Base-by-base conservation (phyloP, 2,888 invertebrate genomes). In the Globia sparganii region DNA sequence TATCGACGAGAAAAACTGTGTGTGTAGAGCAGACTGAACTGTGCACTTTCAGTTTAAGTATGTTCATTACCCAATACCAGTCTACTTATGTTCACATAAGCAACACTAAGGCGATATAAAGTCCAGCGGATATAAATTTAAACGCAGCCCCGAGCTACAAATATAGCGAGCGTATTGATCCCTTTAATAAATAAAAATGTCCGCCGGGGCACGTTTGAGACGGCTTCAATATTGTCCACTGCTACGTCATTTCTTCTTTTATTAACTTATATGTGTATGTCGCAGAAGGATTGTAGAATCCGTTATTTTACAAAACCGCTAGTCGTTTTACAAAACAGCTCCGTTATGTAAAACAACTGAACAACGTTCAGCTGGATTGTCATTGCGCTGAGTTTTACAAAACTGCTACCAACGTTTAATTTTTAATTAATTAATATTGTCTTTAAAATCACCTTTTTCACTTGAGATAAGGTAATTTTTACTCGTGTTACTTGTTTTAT, bases 181-280 rank as follows among this genome's bases (percentile, higher is more conserved):
- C 49, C 72, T 61, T 71, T 77, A 77, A 77, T 77, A 77, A 77
- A 77, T 77, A 77, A 77, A 77, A 69, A 77, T 81, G 81, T 80
- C 80, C 40, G 67, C 46, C 62, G 64, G 15, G 64, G 21, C 75
- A 59, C 66, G 66, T 58, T 31, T 53, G 34, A 62, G 77, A 71
- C 78, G 46, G 18, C 76, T 75, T 43, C 70, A 67, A 76, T 80
- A 80, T 80, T 80, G 80, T 75, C 67, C 71, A 31, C 56, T 58
- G 31, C 78, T 67, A 68, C 74, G 74, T 78, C 67, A 74, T 49
- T 15, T 4, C 25, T n/a, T 21, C 37, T 56, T 78, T 78, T 73
- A 78, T 78, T 78, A 73, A 73, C 43, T 73, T 78, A n/a, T 78
- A n/a, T 72, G 28, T 56, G 53, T 13, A n/a, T 56, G n/a, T 4